Evolutionary conservation across 53 echinoderm and acorn worm species (phyloP), one percentile per base, ranked within the genome.

Genomic region (Holothuria scabra): DNA sequence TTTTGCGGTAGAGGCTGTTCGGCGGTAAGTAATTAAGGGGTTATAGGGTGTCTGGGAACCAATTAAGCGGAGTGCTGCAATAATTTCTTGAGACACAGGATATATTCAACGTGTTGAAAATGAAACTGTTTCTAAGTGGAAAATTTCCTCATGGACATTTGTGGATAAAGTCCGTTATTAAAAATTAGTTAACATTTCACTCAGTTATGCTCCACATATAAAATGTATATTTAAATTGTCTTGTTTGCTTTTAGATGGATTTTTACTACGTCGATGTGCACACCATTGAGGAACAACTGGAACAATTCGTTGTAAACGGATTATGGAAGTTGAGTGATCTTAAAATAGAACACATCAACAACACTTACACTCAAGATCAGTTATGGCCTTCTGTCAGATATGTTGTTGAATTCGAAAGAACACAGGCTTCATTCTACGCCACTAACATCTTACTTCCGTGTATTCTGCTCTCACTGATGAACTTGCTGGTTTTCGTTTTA

Each of bases 361-460:
- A 78, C 6, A 78, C 78, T 12, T 28, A 30, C 26, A 20, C 56
- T 11, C 28, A 32, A 4, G 78, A 78, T 8, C 26, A 46, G 2
- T 28, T 18, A 14, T 78, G 78, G 78, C 78, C 78, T 23, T 78
- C 78, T 31, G 31, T 78, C 52, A 28, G 33, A 32, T 78, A 57
- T 56, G 58, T 64, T n/a, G 21, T 62, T 20, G 82, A 61, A 49
- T 64, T 81, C 41, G 62, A 35, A 23, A 41, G 82, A 6, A 63
- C 82, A 1, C 62, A 63, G 82, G 37, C 62, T 18, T 28, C 82
- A 1, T 81, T 81, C 65, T 81, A 63, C 35, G 64, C 64, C 5
- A 24, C 30, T 26, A 81, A 81, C 37, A 81, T 81, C 49, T 25
- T 81, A 20, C 35, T 81, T 61, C 82, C 82, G 5, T 81, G 82